A percentile compares a stretch with the other conserved stretches of the same genome.
phyloP scores from a whole-genome alignment of 1,140 invertebrate species.

The Macrobrachium rosenbergii region DNA sequence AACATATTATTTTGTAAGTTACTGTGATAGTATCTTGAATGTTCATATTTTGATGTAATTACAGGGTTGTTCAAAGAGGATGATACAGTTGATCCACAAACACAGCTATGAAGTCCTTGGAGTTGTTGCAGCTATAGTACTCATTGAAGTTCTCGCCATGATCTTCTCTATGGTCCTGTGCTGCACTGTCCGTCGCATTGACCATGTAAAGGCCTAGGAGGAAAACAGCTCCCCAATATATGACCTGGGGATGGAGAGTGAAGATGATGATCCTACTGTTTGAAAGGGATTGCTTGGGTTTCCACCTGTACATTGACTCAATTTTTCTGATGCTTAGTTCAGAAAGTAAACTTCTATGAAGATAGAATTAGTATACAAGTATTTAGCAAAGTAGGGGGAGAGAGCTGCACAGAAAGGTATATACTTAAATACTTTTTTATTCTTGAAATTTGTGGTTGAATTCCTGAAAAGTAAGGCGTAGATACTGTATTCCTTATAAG shows the following conservation, averaged over 20 bases:
- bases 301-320: background rate
- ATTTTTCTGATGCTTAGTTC: no score
- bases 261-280: constrained; percentile 43
- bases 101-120: constrained; percentile 78
- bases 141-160: constrained; percentile 81
- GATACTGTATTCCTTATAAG: no score
- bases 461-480: no score
- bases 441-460: no score
- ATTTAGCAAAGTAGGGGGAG: no score
- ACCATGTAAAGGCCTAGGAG: constrained; percentile 79
- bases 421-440: no score
- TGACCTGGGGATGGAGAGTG: constrained; percentile 58
- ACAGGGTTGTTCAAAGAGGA: constrained; percentile 81
- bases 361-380: background rate
- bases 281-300: constrained; percentile 6
- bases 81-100: constrained; percentile 76
- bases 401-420: no score
- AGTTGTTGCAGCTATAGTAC: constrained; percentile 75
- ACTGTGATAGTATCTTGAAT: background rate
- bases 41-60: constrained; percentile 65
- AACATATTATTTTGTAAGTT: no score
- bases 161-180: constrained; percentile 84
- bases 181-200: constrained; percentile 79
- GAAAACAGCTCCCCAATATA: constrained; percentile 47
- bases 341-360: constrained; percentile 5